Percentiles rank a stretch among this genome's conserved stretches.
These are phyloP conservation scores for Craseonycteris thonglongyai DNA, from an alignment of 2,113 vertebrate genomes.

Conservation along the genomic window DNA sequence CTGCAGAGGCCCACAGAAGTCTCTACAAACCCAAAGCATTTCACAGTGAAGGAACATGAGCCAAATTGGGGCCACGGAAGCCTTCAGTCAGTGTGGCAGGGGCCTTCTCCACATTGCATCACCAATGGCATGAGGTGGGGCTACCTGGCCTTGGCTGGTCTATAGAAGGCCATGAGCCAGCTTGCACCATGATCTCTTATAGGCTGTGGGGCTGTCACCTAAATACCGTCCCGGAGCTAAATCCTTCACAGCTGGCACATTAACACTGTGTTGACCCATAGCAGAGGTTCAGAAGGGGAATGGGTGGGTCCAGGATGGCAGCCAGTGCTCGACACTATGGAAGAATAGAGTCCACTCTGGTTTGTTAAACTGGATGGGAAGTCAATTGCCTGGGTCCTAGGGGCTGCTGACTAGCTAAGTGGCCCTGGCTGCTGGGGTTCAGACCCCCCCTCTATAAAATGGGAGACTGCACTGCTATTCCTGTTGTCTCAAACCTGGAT, in stretches of 20 bases:
- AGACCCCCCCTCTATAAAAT: background rate
- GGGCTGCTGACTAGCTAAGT: background rate
- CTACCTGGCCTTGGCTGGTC: background rate
- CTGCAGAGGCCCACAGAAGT: background rate
- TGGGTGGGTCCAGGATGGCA: background rate
- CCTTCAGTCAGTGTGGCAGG: background rate
- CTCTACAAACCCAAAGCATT: background rate
- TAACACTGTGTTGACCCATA: background rate
- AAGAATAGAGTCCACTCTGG: background rate
- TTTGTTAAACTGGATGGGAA: background rate
- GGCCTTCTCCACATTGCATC: background rate
- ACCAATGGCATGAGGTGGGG: background rate
- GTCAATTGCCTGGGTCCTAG: background rate
- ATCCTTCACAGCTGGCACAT: background rate
- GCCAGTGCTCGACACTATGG: accelerated
- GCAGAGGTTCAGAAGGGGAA: background rate
- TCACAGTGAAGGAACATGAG: background rate
- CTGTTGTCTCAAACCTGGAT: background rate
- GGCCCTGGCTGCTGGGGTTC: background rate
- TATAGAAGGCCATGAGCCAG: background rate
- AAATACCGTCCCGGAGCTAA: background rate
- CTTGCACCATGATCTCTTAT: background rate
- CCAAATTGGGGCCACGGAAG: background rate
- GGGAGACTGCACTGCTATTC: background rate
- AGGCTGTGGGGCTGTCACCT: background rate